Base-by-base conservation (phyloP, 2,797 vertebrate species). In the Danio tinwini region DNA sequence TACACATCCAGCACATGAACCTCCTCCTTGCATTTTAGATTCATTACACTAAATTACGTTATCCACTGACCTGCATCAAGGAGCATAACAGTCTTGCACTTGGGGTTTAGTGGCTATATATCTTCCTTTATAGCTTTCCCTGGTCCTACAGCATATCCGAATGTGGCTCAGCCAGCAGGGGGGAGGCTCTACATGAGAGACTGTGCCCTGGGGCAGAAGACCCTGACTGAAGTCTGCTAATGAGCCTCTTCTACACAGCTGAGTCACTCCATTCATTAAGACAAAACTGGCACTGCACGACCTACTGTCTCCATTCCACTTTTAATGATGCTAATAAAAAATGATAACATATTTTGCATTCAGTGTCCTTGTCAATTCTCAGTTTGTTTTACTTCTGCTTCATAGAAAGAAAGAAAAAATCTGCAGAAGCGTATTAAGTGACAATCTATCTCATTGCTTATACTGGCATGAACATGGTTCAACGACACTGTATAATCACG, bases 261-360 rank as follows among this genome's bases (percentile, higher is more conserved):
- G 84, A 84, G 84, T 84, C 85, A 85, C 65, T 79, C 8, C 75
- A 78, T 82, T 83, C 83, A 86, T 88, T 85, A 86, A 79, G 64
- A 74, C 62, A 63, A 78, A 77, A 82, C 68, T 76, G 81, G 62
- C 71, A 50, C 58, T 69, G 69, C 17, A 64, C 5, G 53, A 29
- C 64, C 58, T 59, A 52, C 39, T 59, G 65, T 13, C 40, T 40
- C 44, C 40, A 45, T 63, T 81, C 65, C 73, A 77, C 63, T 70
- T 74, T 87, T 81, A 80, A 80, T 80, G 55, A 81, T 79, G 53
- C 17, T 62, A 64, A 70, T 81, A 71, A 69, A 78, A 64, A 74
- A 40, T 47, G 17, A 62, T 62, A 74, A 70, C 76, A 61, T 52
- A 44, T 42, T 42, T 44, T 59, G 39, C 40, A 53, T 45, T 74